These are phyloP conservation scores for Anarhynchus alexandrinus DNA, from an alignment of 2,113 vertebrate genomes.

Conservation along the genomic window DNA sequence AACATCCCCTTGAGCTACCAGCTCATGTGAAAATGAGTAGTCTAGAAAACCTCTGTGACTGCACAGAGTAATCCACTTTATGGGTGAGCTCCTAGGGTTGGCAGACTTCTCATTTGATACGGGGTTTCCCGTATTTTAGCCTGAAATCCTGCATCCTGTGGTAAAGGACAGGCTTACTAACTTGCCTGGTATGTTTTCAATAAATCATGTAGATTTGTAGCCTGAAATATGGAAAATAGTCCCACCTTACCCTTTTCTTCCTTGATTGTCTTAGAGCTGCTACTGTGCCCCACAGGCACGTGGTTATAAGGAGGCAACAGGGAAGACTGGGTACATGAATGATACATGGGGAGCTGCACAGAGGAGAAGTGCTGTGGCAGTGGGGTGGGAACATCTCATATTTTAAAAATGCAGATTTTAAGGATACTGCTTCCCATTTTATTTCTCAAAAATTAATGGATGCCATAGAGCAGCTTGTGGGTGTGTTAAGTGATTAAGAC, in stretches of 20 bases:
- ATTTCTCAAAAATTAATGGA: not conserved
- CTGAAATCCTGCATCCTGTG: not conserved
- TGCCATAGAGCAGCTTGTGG: not conserved
- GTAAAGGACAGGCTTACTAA: not conserved
- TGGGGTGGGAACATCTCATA: not conserved
- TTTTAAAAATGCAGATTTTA: not conserved
- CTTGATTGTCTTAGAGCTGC: not conserved
- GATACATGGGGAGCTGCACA: not conserved
- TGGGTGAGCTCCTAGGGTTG: not conserved
- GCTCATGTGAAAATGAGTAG: conserved; percentile 22
- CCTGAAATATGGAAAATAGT: not conserved
- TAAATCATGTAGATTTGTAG: not conserved
- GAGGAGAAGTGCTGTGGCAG: not conserved
- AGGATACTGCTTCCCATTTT: not conserved
- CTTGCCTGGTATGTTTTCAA: not conserved
- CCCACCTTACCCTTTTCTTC: not conserved
- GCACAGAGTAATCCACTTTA: not conserved
- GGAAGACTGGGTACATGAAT: not conserved
- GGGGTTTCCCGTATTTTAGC: not conserved
- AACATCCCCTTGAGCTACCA: conserved; percentile 20
- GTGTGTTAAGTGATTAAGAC: not conserved
- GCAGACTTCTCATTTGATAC: not conserved
- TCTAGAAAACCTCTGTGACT: conserved; percentile 33
- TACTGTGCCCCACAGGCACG: not conserved
- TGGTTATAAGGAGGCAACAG: not conserved